phyloP scores from a whole-genome alignment of 2,888 invertebrate genomes.

The Trimorus sp. region DNA sequence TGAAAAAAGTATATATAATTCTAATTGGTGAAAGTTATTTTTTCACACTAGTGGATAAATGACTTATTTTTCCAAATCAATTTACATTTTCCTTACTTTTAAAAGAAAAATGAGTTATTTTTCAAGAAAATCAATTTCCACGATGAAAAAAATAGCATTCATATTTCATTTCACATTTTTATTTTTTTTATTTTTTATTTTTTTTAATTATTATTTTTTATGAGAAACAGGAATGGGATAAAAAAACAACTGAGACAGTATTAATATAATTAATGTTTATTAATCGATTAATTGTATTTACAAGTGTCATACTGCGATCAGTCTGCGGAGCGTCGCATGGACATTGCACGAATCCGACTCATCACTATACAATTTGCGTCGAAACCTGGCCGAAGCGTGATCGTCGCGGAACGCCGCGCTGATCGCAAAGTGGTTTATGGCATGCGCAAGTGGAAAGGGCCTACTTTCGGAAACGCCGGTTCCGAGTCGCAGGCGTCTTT shows the following conservation, averaged over 20 bases:
- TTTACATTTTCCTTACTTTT: too few relatives aligned
- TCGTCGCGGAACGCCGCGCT: slow-evolving; percentile 8
- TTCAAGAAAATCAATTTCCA: too few relatives aligned
- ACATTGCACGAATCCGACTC: slow-evolving; percentile 55
- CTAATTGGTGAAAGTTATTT: too few relatives aligned
- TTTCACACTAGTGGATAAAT: too few relatives aligned
- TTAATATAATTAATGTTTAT: slow-evolving; percentile 31
- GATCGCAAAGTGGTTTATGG: slow-evolving; percentile 36
- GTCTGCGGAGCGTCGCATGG: slow-evolving; percentile 46
- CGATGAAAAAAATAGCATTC: too few relatives aligned
- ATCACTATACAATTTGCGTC: slow-evolving; percentile 53
- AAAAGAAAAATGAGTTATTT: too few relatives aligned
- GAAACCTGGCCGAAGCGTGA: neutral
- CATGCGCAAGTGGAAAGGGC: slow-evolving; percentile 16
- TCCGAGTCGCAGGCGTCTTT: neutral
- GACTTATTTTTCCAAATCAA: too few relatives aligned
- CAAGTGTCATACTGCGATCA: slow-evolving; percentile 54
- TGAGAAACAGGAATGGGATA: too few relatives aligned
- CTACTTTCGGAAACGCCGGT: neutral
- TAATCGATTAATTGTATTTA: slow-evolving; percentile 62
- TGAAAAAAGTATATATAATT: too few relatives aligned
- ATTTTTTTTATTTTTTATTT: too few relatives aligned
- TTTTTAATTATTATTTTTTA: too few relatives aligned
- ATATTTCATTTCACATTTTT: too few relatives aligned
- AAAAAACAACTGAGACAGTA: slow-evolving; percentile 6